Percentiles rank a stretch among this genome's conserved stretches.
Conservation (phyloP, 2,888 invertebrate genomes). For the Trachelus troglodyta region DNA sequence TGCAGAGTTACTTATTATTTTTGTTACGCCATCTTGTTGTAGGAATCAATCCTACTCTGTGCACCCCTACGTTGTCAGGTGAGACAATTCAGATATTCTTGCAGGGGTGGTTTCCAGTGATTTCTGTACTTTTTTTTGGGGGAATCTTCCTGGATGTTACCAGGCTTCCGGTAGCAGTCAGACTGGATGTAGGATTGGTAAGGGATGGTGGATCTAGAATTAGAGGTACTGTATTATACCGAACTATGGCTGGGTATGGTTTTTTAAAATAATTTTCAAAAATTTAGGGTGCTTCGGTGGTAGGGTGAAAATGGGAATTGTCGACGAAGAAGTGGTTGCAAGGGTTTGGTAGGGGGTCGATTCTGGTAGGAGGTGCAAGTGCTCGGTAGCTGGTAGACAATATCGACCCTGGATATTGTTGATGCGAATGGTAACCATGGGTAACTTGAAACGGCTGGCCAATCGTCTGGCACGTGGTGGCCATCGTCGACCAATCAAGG, state of each 20-base stretch:
- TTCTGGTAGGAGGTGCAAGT: constrained; percentile 20
- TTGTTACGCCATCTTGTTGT: too few relatives aligned
- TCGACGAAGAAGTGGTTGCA: neutral
- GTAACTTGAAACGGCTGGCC: constrained; percentile 55
- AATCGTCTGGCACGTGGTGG: constrained; percentile 60
- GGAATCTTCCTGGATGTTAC: neutral
- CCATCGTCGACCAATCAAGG: constrained; percentile 55
- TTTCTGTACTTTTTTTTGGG: neutral
- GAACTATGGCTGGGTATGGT: neutral
- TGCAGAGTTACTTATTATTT: neutral
- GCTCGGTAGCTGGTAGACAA: constrained; percentile 38
- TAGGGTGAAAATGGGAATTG: neutral
- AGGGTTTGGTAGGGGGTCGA: constrained; percentile 12
- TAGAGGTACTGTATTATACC: neutral
- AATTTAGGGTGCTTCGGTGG: neutral
- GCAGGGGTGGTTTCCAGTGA: neutral
- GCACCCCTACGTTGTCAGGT: too few relatives aligned
- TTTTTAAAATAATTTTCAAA: neutral
- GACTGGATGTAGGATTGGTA: neutral
- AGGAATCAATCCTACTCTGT: too few relatives aligned
- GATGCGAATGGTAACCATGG: constrained; percentile 64
- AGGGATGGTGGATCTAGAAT: neutral
- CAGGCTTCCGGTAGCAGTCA: neutral
- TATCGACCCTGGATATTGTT: constrained; percentile 63
- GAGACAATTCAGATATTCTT: neutral